Percentiles rank a stretch among this genome's conserved stretches.
Conservation (phyloP, 1,140 invertebrate genomes). For the Drosophila prosaltans region DNA sequence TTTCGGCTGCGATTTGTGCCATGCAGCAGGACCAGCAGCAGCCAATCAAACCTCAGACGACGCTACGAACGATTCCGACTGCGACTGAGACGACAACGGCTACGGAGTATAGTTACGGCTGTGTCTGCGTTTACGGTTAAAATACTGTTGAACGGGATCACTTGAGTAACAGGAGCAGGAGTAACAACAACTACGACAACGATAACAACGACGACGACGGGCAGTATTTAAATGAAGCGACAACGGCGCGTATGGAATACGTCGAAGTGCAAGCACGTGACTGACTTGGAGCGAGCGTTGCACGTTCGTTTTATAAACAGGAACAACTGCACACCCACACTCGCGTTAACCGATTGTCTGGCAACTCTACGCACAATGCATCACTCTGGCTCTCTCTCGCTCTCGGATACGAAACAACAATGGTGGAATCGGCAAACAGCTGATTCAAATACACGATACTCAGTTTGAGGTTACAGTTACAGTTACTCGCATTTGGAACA, state of each 20-base stretch:
- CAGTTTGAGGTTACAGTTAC: constrained; percentile 38
- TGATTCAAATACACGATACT: constrained; percentile 42
- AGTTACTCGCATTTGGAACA: constrained; percentile 26
- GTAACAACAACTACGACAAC: constrained; percentile 24
- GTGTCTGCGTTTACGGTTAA: constrained; percentile 52
- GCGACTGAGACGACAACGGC: constrained; percentile 10
- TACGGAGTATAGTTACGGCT: constrained; percentile 19
- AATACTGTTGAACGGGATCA: constrained; percentile 70
- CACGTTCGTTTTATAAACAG: constrained; percentile 76
- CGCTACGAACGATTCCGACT: constrained; percentile 28
- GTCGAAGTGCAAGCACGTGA: constrained; percentile 75
- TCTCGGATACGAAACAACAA: background rate
- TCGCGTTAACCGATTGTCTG: constrained; percentile 47
- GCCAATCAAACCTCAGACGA: constrained; percentile 56
- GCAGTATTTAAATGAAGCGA: constrained; percentile 30
- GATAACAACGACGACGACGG: constrained; percentile 19
- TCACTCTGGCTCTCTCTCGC: constrained; percentile 14
- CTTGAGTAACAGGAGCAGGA: constrained; percentile 40
- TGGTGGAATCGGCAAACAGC: constrained; percentile 48
- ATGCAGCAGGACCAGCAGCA: constrained; percentile 31
- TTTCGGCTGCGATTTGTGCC: constrained; percentile 14
- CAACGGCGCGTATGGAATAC: constrained; percentile 48
- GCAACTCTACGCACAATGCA: constrained; percentile 51
- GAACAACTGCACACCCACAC: constrained; percentile 12
- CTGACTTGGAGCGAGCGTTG: constrained; percentile 61